These are phyloP conservation scores for Danio choprae DNA, from an alignment of 2,797 vertebrate species.

Conservation along the genomic window DNA sequence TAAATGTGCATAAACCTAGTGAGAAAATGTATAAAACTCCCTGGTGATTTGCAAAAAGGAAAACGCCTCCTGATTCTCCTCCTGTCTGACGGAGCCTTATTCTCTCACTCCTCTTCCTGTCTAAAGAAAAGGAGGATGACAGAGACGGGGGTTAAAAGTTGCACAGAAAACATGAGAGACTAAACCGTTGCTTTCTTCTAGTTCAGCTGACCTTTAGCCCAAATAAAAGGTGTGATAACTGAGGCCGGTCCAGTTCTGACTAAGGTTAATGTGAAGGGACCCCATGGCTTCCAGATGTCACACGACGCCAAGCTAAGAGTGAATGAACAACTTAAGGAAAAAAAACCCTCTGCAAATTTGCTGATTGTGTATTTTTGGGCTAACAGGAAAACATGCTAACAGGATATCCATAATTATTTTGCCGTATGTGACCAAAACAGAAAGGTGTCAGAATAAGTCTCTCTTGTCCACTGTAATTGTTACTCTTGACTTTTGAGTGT, in stretches of 20 bases:
- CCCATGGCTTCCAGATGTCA: slow-evolving; percentile 44
- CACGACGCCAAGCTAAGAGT: slow-evolving; percentile 9
- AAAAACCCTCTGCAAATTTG: not conserved
- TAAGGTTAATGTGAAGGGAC: slow-evolving; percentile 8
- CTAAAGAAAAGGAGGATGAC: slow-evolving; percentile 46
- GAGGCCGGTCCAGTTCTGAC: slow-evolving; percentile 11
- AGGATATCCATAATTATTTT: slow-evolving; percentile 25
- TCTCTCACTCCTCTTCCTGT: slow-evolving; percentile 56
- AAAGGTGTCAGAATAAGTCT: not conserved
- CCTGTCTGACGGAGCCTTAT: slow-evolving; percentile 20
- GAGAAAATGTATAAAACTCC: not conserved
- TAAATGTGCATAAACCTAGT: not conserved
- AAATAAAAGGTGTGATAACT: slow-evolving; percentile 44
- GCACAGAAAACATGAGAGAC: not conserved
- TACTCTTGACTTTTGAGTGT: not conserved
- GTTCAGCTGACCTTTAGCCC: slow-evolving; percentile 40
- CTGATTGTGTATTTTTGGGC: not conserved
- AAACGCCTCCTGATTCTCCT: slow-evolving; percentile 21
- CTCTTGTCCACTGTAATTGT: not conserved
- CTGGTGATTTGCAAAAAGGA: slow-evolving; percentile 36
- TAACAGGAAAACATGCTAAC: slow-evolving; percentile 22
- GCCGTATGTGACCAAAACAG: not conserved
- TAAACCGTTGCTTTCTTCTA: not conserved
- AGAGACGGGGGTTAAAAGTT: not conserved
- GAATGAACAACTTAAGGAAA: not conserved